Percentiles rank a stretch among this genome's conserved stretches.
Conservation (phyloP, 2,888 invertebrate species). For the Graphium colonna region DNA sequence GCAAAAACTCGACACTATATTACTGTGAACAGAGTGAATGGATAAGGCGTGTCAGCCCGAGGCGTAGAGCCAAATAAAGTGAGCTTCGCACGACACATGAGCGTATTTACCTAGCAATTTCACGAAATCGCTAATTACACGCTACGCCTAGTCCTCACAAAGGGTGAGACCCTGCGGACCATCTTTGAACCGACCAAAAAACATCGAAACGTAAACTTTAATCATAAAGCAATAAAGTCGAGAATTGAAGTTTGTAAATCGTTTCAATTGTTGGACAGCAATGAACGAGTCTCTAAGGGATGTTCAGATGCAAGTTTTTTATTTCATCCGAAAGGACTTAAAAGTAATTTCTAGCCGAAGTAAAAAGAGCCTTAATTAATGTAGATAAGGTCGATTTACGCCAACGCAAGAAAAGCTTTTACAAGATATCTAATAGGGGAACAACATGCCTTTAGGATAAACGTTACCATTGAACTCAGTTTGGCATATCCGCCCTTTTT, state of each 20-base stretch:
- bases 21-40: constrained; percentile 12
- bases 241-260: constrained; percentile 30
- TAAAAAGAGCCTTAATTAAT: constrained; percentile 32
- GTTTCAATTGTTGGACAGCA: constrained; percentile 35
- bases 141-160: constrained; percentile 65
- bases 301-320: constrained; percentile 68
- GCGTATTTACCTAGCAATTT: constrained; percentile 73
- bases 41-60: constrained; percentile 26
- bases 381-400: constrained; percentile 30
- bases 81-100: constrained; percentile 39
- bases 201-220: constrained; percentile 36
- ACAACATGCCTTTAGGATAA: constrained; percentile 60
- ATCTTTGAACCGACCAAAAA: constrained; percentile 33
- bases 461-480: constrained; percentile 67
- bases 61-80: constrained; percentile 40
- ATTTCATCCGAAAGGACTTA: constrained; percentile 34
- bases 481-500: constrained; percentile 78
- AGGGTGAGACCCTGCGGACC: constrained; percentile 49
- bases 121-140: constrained; percentile 74
- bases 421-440: constrained; percentile 24
- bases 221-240: constrained; percentile 26
- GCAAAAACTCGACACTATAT: constrained; percentile 15
- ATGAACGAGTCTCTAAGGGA: constrained; percentile 72
- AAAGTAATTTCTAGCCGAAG: constrained; percentile 18
- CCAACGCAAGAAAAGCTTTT: constrained; percentile 21